A percentile compares a stretch with the other conserved stretches of the same genome.
These are phyloP conservation scores for Chrysemys picta DNA, from an alignment of 2,113 vertebrate species.

Conservation along the genomic window DNA sequence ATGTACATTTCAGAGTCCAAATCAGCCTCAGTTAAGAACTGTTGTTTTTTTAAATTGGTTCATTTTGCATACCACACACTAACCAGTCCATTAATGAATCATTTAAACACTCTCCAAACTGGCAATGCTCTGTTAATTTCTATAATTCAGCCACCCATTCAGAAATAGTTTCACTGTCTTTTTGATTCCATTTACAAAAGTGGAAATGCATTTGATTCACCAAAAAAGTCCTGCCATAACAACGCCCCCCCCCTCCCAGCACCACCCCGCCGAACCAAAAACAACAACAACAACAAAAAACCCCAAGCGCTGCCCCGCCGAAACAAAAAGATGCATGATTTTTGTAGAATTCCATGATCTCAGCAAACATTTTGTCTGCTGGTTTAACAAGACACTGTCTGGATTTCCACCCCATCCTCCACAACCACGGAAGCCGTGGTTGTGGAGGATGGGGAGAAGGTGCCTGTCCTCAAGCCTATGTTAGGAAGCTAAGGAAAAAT, in stretches of 20 bases:
- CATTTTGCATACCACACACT: background rate
- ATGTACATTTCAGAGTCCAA: background rate
- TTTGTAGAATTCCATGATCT: background rate
- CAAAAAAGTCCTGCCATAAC: no score
- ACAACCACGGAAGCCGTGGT: background rate
- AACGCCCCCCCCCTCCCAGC: no score
- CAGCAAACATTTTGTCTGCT: background rate
- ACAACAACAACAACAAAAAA: no score
- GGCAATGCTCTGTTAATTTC: background rate
- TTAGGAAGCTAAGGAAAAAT: background rate
- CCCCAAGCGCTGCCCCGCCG: no score
- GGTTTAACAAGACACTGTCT: background rate
- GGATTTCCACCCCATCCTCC: background rate
- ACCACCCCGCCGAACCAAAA: no score
- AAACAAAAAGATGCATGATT: background rate
- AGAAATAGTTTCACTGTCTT: background rate
- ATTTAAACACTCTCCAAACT: background rate
- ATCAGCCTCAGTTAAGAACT: background rate
- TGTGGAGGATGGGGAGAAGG: background rate
- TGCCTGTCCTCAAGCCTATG: background rate
- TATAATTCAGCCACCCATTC: background rate
- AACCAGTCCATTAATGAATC: background rate
- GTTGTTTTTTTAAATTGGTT: background rate
- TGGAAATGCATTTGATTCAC: background rate
- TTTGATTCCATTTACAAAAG: constrained; percentile 9